Base-by-base conservation (phyloP, 2,888 invertebrate genomes). In the Athripsodes cinereus region DNA sequence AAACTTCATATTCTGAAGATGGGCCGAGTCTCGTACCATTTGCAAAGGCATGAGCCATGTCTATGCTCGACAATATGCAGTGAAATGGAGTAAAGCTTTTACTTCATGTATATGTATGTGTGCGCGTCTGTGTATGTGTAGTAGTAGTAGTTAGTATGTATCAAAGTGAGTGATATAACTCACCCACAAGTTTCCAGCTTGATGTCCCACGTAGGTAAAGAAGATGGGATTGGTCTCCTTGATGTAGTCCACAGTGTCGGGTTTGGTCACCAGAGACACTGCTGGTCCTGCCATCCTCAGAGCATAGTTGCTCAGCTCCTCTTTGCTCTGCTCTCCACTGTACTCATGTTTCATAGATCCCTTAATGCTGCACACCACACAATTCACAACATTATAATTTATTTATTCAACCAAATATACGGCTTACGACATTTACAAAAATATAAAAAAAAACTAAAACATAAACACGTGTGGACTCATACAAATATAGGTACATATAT, bases 251-350 rank as follows among this genome's bases (percentile, higher is more conserved):
- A 95, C 83, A 68, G 89, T 90, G 64, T 92, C 90, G 6, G 85
- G 78, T 67, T 86, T 86, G 13, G 87, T 86, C 13, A 96, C 80
- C 67, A 86, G 81, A 69, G 92, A 88, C 0, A 96, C 88, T 0
- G 93, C 87, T 0, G 95, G 94, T 58, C 93, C 92, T 54, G 88
- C 87, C 82, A 96, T 88, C 65, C 95, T 81, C 60, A 87, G 70
- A 0, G 93, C 93, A 83, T 94, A 97, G 69, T 91, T 90, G 0
- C 95, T 85, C 69, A 97, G 88, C 65, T 94, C 95, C 62, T 94
- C 92, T 69, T 89, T 90, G 22, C 85, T 85, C 68, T 96, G 82
- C 67, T 97, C 96, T 1, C 96, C 96, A 65, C 81, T 80, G 70
- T 91, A 96, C 40, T 83, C 83, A 73, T 87, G 88, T 63, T 83